A percentile compares a stretch with the other conserved stretches of the same genome.
phyloP scores from a whole-genome alignment of 2,113 vertebrate species.

The Eira barbara region DNA sequence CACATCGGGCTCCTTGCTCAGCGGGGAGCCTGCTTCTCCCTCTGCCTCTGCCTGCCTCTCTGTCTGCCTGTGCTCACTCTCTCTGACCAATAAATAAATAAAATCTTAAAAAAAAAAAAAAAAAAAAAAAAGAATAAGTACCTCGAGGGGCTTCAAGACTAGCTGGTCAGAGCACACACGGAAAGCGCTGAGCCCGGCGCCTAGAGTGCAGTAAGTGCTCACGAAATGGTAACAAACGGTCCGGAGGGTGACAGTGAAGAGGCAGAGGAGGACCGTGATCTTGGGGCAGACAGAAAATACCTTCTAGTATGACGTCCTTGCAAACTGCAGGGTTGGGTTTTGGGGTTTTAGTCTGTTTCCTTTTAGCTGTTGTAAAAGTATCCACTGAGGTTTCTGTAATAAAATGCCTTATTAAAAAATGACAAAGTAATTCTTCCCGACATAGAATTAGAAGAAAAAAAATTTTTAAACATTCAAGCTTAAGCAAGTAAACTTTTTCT shows the following conservation, averaged over 20 bases:
- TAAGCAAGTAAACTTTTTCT: conserved; percentile 30
- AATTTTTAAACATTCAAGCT: neutral
- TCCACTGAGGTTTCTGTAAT: neutral
- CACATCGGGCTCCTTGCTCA: too few species aligned
- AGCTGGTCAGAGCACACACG: neutral
- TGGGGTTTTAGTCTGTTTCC: neutral
- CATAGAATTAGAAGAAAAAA: neutral
- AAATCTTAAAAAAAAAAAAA: too few species aligned
- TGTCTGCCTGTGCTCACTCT: too few species aligned
- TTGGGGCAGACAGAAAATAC: neutral
- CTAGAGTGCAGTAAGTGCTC: neutral
- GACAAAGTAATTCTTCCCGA: neutral
- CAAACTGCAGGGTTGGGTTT: neutral
- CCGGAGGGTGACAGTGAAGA: neutral
- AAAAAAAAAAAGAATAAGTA: neutral
- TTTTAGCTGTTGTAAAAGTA: neutral
- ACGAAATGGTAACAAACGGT: neutral
- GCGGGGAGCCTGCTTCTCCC: too few species aligned
- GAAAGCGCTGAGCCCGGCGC: neutral
- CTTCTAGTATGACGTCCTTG: neutral
- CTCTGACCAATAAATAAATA: too few species aligned
- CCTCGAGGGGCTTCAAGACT: neutral
- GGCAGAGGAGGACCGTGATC: neutral
- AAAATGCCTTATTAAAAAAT: neutral
- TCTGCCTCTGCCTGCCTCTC: too few species aligned